Evolutionary conservation across 2,797 vertebrate species (phyloP).

Genomic region (Falco cherrug): DNA sequence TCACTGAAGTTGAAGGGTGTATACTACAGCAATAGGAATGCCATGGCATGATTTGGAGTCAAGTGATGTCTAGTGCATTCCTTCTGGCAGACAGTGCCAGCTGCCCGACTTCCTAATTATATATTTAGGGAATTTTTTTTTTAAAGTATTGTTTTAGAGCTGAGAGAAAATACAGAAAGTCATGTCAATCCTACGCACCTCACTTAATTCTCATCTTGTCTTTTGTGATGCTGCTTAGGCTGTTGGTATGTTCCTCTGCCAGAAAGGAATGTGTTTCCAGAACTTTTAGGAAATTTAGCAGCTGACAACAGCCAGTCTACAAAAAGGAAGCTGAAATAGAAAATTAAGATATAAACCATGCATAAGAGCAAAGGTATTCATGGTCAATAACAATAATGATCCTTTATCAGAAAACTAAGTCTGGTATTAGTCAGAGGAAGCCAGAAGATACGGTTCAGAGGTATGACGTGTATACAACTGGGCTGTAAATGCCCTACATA

Average conservation of each 20-base stretch:
- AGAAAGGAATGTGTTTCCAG: not conserved
- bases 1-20: not conserved
- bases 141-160: not conserved
- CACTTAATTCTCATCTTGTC: not conserved
- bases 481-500: not conserved
- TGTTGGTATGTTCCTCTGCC: not conserved
- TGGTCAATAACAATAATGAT: not conserved
- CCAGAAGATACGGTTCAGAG: not conserved
- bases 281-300: not conserved
- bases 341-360: not conserved
- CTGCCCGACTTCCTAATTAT: not conserved
- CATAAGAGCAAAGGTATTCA: not conserved
- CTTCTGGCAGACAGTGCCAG: not conserved
- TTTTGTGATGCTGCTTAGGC: not conserved
- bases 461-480: not conserved
- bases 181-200: not conserved
- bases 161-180: not conserved
- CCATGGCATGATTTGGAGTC: not conserved
- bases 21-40: fast-evolving
- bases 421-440: not conserved
- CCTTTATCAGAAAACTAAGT: not conserved
- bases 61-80: not conserved
- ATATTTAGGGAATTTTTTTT: not conserved
- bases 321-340: not conserved
- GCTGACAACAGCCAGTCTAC: not conserved